Evolutionary conservation across 2,888 invertebrate genomes (phyloP).

Genomic region (Druceiella hillmani): DNA sequence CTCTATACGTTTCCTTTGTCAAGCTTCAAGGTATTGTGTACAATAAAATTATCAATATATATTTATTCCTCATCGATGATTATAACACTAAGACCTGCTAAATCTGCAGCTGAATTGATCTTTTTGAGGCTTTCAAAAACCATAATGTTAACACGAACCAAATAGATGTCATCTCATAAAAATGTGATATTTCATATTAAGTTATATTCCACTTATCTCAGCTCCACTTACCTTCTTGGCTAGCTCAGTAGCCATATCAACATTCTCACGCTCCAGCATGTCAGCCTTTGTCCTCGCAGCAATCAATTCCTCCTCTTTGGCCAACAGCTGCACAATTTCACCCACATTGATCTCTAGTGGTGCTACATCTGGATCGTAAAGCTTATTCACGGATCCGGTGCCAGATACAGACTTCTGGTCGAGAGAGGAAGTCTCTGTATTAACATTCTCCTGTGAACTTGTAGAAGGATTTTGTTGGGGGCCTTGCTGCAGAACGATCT

Average conservation of each 20-base stretch:
- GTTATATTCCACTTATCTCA: no score
- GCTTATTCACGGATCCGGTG: no score
- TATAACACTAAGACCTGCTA: no score
- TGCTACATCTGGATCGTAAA: slow-evolving; percentile 77
- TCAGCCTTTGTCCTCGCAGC: slow-evolving; percentile 83
- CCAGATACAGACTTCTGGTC: slow-evolving; percentile 30
- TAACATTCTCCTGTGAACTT: slow-evolving; percentile 36
- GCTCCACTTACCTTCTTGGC: slow-evolving; percentile 74
- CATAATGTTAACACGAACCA: no score
- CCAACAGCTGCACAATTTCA: slow-evolving; percentile 83
- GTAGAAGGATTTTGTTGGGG: slow-evolving; percentile 27
- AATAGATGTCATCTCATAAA: no score
- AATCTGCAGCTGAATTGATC: no score
- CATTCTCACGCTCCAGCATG: slow-evolving; percentile 82
- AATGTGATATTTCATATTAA: no score
- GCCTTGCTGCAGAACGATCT: slow-evolving; percentile 78
- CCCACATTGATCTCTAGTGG: slow-evolving; percentile 87
- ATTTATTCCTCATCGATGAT: no score
- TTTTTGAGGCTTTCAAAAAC: no score
- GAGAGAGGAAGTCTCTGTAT: slow-evolving; percentile 20
- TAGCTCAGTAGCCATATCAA: slow-evolving; percentile 78
- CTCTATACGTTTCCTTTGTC: no score
- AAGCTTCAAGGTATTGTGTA: no score
- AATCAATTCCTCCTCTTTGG: slow-evolving; percentile 89
- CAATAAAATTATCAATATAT: no score